Conservation (phyloP, 2,113 vertebrate genomes). For the Phycodurus eques region DNA sequence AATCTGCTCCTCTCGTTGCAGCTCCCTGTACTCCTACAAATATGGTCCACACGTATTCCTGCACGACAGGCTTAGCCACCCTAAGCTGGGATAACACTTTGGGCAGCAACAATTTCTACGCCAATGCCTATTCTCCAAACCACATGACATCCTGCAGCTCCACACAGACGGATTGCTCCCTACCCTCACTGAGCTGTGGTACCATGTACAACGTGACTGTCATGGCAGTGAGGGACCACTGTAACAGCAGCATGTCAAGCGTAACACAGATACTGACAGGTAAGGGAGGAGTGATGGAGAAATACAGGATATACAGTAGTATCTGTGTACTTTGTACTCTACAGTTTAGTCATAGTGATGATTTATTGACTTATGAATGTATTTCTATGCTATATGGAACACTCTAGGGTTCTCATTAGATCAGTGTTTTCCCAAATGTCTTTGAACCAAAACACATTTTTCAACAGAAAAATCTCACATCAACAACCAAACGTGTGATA, state of each 20-base stretch:
- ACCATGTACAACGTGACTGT: slow-evolving; percentile 57
- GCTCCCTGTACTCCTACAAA: slow-evolving; percentile 67
- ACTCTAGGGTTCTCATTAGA: no score
- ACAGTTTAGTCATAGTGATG: no score
- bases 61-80: slow-evolving; percentile 46
- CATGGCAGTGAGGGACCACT: slow-evolving; percentile 54
- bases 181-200: slow-evolving; percentile 63
- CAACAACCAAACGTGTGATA: no score
- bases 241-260: slow-evolving; percentile 66
- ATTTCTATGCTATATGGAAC: no score
- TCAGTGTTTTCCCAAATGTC: no score
- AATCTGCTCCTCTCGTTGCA: slow-evolving; percentile 26
- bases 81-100: slow-evolving; percentile 68
- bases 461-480: no score
- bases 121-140: slow-evolving; percentile 19
- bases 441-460: no score
- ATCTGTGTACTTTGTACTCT: no score
- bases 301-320: neutral
- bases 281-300: slow-evolving; percentile 17
- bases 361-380: no score
- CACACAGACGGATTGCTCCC: slow-evolving; percentile 46
- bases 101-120: slow-evolving; percentile 56
- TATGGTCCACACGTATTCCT: slow-evolving; percentile 56
- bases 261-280: slow-evolving; percentile 60
- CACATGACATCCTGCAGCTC: slow-evolving; percentile 39